A percentile compares a stretch with the other conserved stretches of the same genome.
These are phyloP conservation scores for Nannoperca australis DNA, from an alignment of 2,797 vertebrate species.

Conservation along the genomic window DNA sequence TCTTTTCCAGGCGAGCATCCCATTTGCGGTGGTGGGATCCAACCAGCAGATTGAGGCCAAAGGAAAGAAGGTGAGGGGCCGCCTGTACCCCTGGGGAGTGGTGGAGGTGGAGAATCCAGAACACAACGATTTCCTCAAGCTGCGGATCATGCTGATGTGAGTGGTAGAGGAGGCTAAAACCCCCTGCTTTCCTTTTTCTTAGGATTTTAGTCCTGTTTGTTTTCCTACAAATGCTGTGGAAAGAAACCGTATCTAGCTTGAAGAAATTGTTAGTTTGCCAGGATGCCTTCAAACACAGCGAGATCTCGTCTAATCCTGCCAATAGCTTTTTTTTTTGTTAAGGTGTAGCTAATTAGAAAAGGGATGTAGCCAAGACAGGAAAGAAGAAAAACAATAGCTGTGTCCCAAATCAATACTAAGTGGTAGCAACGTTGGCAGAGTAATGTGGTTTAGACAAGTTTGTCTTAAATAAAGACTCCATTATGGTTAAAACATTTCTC, in stretches of 20 bases:
- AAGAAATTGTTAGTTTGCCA: neutral
- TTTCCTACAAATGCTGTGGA: neutral
- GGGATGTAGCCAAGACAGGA: neutral
- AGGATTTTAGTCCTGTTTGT: neutral
- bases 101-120: slow-evolving; percentile 99
- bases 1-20: slow-evolving; percentile 91
- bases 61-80: slow-evolving; percentile 98
- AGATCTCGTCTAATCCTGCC: neutral
- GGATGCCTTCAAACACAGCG: slow-evolving; percentile 1
- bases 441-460: neutral
- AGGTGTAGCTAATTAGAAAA: slow-evolving; percentile 1
- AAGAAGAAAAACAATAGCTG: neutral
- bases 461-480: neutral
- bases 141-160: slow-evolving; percentile 98
- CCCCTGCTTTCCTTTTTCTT: neutral
- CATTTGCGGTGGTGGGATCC: slow-evolving; percentile 96
- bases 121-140: slow-evolving; percentile 97
- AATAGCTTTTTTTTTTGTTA: slow-evolving; percentile 14
- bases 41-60: slow-evolving; percentile 99
- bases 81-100: slow-evolving; percentile 97
- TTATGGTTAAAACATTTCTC: neutral
- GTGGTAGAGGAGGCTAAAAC: slow-evolving; percentile 47
- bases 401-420: neutral
- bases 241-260: neutral
- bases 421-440: neutral